A percentile compares a stretch with the other conserved stretches of the same genome.
phyloP scores from a whole-genome alignment of 2,113 vertebrate species.

The Colius striatus region DNA sequence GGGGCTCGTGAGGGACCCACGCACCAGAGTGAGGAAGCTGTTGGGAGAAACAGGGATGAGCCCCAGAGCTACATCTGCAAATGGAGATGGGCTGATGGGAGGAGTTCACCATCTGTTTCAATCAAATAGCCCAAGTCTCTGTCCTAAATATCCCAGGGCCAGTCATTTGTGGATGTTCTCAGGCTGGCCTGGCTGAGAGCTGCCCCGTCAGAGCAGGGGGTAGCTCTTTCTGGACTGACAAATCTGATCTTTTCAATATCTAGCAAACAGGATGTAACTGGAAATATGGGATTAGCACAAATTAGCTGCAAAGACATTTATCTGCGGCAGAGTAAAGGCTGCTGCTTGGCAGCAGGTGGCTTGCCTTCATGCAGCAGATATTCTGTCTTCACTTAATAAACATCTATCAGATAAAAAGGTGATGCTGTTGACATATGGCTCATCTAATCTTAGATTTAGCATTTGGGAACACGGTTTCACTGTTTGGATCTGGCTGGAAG shows the following conservation, averaged over 20 bases:
- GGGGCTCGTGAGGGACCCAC: background rate
- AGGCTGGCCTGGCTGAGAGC: background rate
- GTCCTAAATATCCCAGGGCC: background rate
- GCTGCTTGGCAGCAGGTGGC: constrained; percentile 36
- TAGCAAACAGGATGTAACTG: background rate
- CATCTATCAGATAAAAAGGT: constrained; percentile 42
- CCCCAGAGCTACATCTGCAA: fast-evolving
- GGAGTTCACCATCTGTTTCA: background rate
- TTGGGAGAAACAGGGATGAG: background rate
- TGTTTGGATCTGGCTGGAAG: background rate
- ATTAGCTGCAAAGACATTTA: constrained; percentile 28
- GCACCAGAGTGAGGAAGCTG: background rate
- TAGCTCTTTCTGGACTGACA: background rate
- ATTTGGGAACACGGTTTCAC: constrained; percentile 32
- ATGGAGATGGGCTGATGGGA: background rate
- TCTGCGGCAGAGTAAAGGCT: constrained; percentile 44
- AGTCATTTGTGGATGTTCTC: background rate
- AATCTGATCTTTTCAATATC: background rate
- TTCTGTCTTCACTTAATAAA: constrained; percentile 49
- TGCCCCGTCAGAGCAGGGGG: background rate
- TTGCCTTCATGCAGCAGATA: constrained; percentile 31
- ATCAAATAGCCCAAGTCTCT: background rate
- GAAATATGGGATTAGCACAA: background rate
- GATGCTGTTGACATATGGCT: constrained; percentile 32
- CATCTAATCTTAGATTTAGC: constrained; percentile 67